Evolutionary conservation across 2,888 invertebrate genomes (phyloP).

Genomic region (Drosophila algonquin): DNA sequence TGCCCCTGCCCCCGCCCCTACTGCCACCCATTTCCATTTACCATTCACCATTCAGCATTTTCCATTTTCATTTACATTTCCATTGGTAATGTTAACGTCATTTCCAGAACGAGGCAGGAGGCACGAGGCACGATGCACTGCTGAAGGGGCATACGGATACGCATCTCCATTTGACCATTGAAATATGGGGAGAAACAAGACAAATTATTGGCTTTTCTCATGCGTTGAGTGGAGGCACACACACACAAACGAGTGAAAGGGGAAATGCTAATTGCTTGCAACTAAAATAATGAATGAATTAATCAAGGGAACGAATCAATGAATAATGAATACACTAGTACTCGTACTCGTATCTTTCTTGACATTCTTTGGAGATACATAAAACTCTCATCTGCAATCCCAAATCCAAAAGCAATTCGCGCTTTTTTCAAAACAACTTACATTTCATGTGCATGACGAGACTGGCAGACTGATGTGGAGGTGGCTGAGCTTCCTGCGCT

Average conservation of each 20-base stretch:
- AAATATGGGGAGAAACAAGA: conserved; percentile 64
- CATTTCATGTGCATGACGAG: too few relatives aligned
- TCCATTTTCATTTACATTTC: conserved; percentile 69
- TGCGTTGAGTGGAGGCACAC: conserved; percentile 56
- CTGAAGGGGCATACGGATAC: neutral
- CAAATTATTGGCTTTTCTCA: conserved; percentile 75
- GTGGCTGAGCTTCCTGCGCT: too few relatives aligned
- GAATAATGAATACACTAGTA: too few relatives aligned
- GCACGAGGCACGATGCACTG: conserved; percentile 1
- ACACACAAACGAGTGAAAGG: conserved; percentile 55
- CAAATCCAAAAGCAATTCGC: conserved; percentile 5
- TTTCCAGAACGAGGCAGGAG: conserved; percentile 23
- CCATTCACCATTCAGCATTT: conserved; percentile 36
- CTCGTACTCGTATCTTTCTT: neutral
- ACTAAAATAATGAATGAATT: conserved; percentile 43
- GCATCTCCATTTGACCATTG: conserved; percentile 34
- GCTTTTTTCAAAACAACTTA: too few relatives aligned
- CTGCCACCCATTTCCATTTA: neutral
- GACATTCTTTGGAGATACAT: neutral
- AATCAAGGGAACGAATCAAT: neutral
- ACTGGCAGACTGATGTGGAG: too few relatives aligned
- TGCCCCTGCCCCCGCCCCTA: too few relatives aligned
- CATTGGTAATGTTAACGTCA: conserved; percentile 64
- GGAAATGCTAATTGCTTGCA: conserved; percentile 53
- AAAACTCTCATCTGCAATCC: neutral